A percentile compares a stretch with the other conserved stretches of the same genome.
Evolutionary conservation across 2,888 invertebrate genomes (phyloP).

Genomic region (Phlogophora meticulosa): DNA sequence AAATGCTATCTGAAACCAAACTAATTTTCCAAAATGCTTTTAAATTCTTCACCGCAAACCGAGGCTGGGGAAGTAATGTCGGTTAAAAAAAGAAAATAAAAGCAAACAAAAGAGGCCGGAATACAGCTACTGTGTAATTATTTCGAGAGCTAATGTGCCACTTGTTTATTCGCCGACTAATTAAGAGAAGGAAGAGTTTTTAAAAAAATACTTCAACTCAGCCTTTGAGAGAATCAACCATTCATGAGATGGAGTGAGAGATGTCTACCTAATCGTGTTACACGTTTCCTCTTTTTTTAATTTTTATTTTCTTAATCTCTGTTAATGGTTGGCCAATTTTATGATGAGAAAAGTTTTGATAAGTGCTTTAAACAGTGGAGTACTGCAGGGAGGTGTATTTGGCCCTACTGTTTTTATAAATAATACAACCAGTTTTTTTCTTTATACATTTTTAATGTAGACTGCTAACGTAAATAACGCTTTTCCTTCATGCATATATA

Average conservation of each 20-base stretch:
- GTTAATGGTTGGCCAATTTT: slow-evolving; percentile 60
- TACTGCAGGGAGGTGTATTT: slow-evolving; percentile 63
- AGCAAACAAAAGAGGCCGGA: slow-evolving; percentile 76
- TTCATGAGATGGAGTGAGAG: slow-evolving; percentile 82
- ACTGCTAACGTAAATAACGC: not conserved
- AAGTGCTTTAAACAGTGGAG: slow-evolving; percentile 34
- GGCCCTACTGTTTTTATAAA: slow-evolving; percentile 34
- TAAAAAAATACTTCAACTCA: slow-evolving; percentile 81
- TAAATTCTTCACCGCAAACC: slow-evolving; percentile 87
- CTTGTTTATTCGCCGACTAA: slow-evolving; percentile 90
- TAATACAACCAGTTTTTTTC: not conserved
- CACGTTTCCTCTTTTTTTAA: slow-evolving; percentile 72
- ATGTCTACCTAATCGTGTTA: slow-evolving; percentile 75
- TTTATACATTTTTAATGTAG: not conserved
- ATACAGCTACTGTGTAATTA: slow-evolving; percentile 86
- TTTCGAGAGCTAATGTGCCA: slow-evolving; percentile 89
- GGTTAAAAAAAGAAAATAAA: slow-evolving; percentile 70
- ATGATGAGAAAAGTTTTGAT: slow-evolving; percentile 51
- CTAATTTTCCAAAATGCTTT: slow-evolving; percentile 88
- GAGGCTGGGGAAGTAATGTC: slow-evolving; percentile 76
- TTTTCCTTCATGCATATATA: not conserved
- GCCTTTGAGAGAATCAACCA: slow-evolving; percentile 86
- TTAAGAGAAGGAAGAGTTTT: slow-evolving; percentile 88
- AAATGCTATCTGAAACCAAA: slow-evolving; percentile 80
- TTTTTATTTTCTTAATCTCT: slow-evolving; percentile 70